phyloP scores from a whole-genome alignment of 2,888 invertebrate species.

The Quadroppia sp. region DNA sequence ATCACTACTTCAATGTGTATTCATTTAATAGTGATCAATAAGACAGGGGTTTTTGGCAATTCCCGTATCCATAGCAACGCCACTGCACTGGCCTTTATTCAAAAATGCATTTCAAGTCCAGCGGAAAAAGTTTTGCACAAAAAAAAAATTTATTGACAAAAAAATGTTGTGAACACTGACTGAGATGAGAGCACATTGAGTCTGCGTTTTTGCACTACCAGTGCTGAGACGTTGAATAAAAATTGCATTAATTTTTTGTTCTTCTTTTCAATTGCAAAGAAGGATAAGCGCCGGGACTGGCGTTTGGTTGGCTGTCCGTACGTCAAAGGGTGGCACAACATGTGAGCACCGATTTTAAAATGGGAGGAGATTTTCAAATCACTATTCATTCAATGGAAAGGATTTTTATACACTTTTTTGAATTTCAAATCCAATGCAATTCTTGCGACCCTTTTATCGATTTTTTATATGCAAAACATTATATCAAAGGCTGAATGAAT shows the following conservation, averaged over 20 bases:
- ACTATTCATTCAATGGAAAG: not conserved
- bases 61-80: slow-evolving; percentile 14
- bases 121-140: slow-evolving; percentile 7
- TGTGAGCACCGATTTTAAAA: slow-evolving; percentile 15
- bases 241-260: not conserved
- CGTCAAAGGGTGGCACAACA: slow-evolving; percentile 20
- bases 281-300: slow-evolving; percentile 6
- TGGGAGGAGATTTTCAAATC: slow-evolving; percentile 23
- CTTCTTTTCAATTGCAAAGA: not conserved
- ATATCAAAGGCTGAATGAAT: slow-evolving; percentile 15
- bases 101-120: slow-evolving; percentile 27
- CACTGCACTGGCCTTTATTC: slow-evolving; percentile 19
- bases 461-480: slow-evolving; percentile 29
- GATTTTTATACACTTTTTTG: slow-evolving; percentile 14
- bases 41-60: not conserved
- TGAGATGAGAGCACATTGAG: not conserved
- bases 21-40: slow-evolving; percentile 32
- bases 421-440: slow-evolving; percentile 5
- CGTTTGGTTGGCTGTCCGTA: slow-evolving; percentile 26
- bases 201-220: not conserved
- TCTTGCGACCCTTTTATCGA: slow-evolving; percentile 35
- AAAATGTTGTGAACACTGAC: not conserved
- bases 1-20: slow-evolving; percentile 25
- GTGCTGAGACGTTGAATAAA: not conserved
- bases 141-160: not conserved